These are phyloP conservation scores for Clarias macrocephalus DNA, from an alignment of 2,113 vertebrate genomes.

Conservation along the genomic window DNA sequence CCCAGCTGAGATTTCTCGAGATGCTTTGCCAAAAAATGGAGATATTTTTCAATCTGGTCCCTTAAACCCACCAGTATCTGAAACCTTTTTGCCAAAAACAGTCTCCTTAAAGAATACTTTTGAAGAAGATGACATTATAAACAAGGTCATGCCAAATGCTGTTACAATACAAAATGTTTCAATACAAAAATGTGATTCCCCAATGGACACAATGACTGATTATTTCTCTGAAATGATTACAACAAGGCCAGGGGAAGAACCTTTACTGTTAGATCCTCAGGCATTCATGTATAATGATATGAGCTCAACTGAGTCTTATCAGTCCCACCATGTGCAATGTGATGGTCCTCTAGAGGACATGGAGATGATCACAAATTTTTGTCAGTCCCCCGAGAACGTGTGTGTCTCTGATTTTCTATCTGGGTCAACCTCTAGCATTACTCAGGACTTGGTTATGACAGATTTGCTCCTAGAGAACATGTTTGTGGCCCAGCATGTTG, in stretches of 20 bases:
- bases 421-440: constrained; percentile 39
- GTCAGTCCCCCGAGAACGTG: not conserved
- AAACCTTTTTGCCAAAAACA: constrained; percentile 4
- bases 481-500: constrained; percentile 26
- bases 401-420: constrained; percentile 6
- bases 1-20: not conserved
- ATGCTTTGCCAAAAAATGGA: constrained; percentile 19
- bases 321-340: not conserved
- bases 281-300: not conserved
- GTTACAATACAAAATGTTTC: not conserved
- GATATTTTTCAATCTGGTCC: not conserved
- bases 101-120: not conserved
- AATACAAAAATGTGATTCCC: not conserved
- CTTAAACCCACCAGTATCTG: not conserved
- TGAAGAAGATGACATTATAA: not conserved
- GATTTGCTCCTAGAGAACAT: constrained; percentile 33
- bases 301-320: not conserved
- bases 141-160: not conserved
- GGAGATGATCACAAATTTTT: not conserved
- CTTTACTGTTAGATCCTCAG: constrained; percentile 15
- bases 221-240: constrained; percentile 2
- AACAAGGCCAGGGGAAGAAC: constrained; percentile 7
- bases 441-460: constrained; percentile 49
- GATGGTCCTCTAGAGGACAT: not conserved
- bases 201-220: not conserved